These are phyloP conservation scores for Drosophila limbata DNA, from an alignment of 2,888 invertebrate genomes.

Conservation along the genomic window DNA sequence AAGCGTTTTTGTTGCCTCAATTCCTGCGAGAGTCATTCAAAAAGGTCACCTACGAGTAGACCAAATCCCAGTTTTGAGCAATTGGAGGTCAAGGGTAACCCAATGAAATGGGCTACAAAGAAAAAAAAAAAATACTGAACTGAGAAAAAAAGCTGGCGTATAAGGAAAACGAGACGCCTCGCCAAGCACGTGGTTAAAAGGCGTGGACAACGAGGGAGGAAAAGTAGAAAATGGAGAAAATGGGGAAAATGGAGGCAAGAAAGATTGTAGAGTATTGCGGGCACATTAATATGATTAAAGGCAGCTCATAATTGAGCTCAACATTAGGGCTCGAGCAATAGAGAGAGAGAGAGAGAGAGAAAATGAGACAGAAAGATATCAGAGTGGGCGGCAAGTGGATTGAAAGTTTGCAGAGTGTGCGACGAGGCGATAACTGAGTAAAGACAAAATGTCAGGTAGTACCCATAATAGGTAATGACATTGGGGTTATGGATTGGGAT, in stretches of 20 bases:
- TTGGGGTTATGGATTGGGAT: slow-evolving; percentile 28
- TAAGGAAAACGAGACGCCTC: slow-evolving; percentile 62
- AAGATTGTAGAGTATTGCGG: slow-evolving; percentile 31
- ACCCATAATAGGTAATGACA: slow-evolving; percentile 38
- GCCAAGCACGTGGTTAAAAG: slow-evolving; percentile 40
- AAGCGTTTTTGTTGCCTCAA: slow-evolving; percentile 60
- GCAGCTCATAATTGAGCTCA: slow-evolving; percentile 74
- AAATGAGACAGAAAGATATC: not conserved
- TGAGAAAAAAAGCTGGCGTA: slow-evolving; percentile 29
- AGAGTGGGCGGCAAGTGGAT: not conserved
- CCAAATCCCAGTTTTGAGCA: slow-evolving; percentile 18
- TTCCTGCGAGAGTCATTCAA: slow-evolving; percentile 75
- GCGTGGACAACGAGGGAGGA: not conserved
- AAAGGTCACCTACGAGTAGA: slow-evolving; percentile 75
- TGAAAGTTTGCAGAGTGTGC: slow-evolving; percentile 49
- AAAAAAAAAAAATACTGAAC: slow-evolving; percentile 22
- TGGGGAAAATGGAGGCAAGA: not conserved
- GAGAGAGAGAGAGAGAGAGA: not conserved
- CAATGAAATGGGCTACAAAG: slow-evolving; percentile 36
- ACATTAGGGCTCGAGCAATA: slow-evolving; percentile 21
- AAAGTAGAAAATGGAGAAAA: not conserved
- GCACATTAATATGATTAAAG: slow-evolving; percentile 76
- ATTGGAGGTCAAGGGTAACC: slow-evolving; percentile 73
- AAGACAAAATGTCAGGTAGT: slow-evolving; percentile 54
- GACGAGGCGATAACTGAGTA: slow-evolving; percentile 62